Evolutionary conservation across 1,140 invertebrate species (phyloP).

Genomic region (Brachionus plicatilis): DNA sequence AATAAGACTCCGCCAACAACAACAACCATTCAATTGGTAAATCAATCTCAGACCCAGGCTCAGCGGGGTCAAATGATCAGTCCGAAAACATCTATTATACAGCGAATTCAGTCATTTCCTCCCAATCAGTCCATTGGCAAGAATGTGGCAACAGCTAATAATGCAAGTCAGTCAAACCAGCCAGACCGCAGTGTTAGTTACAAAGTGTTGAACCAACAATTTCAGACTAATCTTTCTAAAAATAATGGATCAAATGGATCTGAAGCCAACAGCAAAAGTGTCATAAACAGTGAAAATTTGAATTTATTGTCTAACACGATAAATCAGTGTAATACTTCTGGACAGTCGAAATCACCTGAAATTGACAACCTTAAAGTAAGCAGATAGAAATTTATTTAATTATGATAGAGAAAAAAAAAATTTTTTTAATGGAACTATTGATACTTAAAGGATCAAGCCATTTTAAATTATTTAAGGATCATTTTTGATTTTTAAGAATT

Average conservation of each 20-base stretch:
- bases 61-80: not conserved
- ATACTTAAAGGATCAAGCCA: too few species aligned
- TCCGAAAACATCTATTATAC: conserved; percentile 23
- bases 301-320: not conserved
- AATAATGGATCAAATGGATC: not conserved
- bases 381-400: not conserved
- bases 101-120: conserved; percentile 6
- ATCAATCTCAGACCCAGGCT: not conserved
- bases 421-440: not conserved
- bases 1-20: not conserved
- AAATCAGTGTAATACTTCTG: not conserved
- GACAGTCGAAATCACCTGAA: not conserved
- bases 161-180: not conserved
- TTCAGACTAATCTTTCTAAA: not conserved
- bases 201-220: conserved; percentile 5
- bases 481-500: too few species aligned
- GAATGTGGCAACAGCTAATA: not conserved
- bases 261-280: not conserved
- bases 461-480: too few species aligned
- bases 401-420: not conserved
- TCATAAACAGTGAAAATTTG: not conserved
- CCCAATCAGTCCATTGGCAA: not conserved
- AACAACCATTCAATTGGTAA: conserved; percentile 14
- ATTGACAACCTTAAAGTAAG: not conserved
- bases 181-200: not conserved